Evolutionary conservation across 2,888 invertebrate genomes (phyloP).

Genomic region (Lissocephala sabroskyi): DNA sequence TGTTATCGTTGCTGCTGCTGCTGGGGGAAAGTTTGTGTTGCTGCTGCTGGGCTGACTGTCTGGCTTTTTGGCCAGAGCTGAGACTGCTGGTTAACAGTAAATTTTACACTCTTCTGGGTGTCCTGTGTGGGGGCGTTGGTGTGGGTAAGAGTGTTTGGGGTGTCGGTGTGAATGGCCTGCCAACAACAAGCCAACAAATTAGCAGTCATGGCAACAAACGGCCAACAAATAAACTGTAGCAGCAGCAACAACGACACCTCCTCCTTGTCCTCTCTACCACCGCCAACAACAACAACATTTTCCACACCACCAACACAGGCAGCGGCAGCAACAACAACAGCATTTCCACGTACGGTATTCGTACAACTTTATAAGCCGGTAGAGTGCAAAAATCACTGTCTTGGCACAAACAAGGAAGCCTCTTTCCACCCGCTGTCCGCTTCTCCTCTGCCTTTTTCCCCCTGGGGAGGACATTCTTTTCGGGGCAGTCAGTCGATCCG

Average conservation of each 20-base stretch:
- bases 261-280: neutral
- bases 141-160: constrained; percentile 1
- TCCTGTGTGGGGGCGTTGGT: constrained; percentile 2
- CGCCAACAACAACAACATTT: too few relatives aligned
- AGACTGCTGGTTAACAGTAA: constrained; percentile 61
- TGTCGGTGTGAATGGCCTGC: constrained; percentile 42
- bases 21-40: constrained; percentile 60
- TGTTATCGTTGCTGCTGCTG: constrained; percentile 51
- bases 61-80: constrained; percentile 64
- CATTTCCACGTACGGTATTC: neutral
- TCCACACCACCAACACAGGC: too few relatives aligned
- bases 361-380: constrained; percentile 56
- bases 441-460: too few relatives aligned
- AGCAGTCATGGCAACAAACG: constrained; percentile 56
- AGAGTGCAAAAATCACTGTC: constrained; percentile 41
- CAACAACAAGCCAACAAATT: constrained; percentile 54
- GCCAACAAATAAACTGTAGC: constrained; percentile 24
- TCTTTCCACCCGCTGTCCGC: too few relatives aligned
- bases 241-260: too few relatives aligned
- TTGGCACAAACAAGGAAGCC: neutral
- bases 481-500: constrained; percentile 31
- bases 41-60: constrained; percentile 58
- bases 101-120: constrained; percentile 56
- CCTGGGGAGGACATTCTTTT: constrained; percentile 38
- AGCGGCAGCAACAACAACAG: too few relatives aligned